phyloP scores from a whole-genome alignment of 1,140 invertebrate species.

The Bombus vancouverensis region DNA sequence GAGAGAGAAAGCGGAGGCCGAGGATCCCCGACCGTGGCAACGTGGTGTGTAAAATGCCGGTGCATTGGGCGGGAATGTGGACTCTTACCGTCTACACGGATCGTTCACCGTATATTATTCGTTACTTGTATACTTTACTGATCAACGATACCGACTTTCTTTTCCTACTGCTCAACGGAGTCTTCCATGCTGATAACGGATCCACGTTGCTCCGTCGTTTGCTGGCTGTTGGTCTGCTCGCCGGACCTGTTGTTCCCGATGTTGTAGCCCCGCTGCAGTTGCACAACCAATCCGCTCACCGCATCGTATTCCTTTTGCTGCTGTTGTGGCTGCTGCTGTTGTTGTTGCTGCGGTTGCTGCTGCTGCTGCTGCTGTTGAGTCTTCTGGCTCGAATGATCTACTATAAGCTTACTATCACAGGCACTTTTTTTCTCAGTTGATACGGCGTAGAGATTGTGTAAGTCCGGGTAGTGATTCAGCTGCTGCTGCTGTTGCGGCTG shows the following conservation, averaged over 20 bases:
- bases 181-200: conserved; percentile 78
- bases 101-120: conserved; percentile 51
- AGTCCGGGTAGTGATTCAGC: conserved; percentile 80
- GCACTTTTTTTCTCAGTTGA: conserved; percentile 83
- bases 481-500: conserved; percentile 67
- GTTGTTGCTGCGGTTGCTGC: conserved; percentile 66
- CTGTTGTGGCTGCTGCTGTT: conserved; percentile 76
- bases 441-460: conserved; percentile 81
- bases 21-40: conserved; percentile 34
- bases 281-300: conserved; percentile 78
- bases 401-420: conserved; percentile 84
- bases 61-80: conserved; percentile 53
- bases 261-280: conserved; percentile 78
- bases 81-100: conserved; percentile 53
- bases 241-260: conserved; percentile 63
- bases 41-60: conserved; percentile 36
- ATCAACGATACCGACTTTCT: conserved; percentile 71
- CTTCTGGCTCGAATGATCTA: conserved; percentile 83
- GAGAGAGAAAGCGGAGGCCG: background rate
- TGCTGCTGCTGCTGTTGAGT: conserved; percentile 77
- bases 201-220: conserved; percentile 75
- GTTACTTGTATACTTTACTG: conserved; percentile 60
- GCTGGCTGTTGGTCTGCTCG: conserved; percentile 64
- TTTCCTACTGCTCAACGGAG: conserved; percentile 79
- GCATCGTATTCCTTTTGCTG: conserved; percentile 71